Conservation (phyloP, 2,113 vertebrate species). For the Amazona vittata region DNA sequence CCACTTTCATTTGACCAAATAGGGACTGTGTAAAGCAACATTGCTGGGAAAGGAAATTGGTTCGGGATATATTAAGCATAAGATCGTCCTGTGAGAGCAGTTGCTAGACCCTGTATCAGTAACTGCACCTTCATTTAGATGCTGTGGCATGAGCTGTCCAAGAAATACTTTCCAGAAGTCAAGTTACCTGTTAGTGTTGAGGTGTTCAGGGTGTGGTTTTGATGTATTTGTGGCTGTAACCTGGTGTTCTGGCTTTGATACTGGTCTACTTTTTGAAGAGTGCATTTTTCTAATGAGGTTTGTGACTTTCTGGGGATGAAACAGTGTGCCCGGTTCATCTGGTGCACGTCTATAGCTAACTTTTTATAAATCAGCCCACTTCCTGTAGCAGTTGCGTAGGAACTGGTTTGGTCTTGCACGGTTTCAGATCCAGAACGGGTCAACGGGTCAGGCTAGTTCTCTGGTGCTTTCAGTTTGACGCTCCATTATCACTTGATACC, state of each 20-base stretch:
- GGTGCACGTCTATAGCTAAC: background rate
- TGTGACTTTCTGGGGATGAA: background rate
- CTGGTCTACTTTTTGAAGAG: background rate
- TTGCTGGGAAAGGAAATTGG: background rate
- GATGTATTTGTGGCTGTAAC: rapidly evolving
- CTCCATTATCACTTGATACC: background rate
- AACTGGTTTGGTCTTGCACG: background rate
- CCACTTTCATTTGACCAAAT: background rate
- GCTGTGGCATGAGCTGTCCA: background rate
- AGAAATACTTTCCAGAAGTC: background rate
- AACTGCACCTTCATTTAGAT: background rate
- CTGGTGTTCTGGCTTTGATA: rapidly evolving
- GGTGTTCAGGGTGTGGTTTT: background rate
- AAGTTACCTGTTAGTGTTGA: rapidly evolving
- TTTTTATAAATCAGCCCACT: background rate
- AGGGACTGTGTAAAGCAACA: background rate
- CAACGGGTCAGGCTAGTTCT: rapidly evolving
- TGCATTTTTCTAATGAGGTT: rapidly evolving
- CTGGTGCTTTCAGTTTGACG: background rate
- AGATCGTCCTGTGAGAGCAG: background rate
- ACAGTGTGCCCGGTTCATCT: background rate
- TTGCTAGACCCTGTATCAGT: background rate
- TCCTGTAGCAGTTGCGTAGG: background rate
- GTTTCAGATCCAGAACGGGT: background rate
- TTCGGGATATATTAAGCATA: background rate